Evolutionary conservation across 2,888 invertebrate genomes (phyloP).

Genomic region (Dasysyrphus albostriatus): DNA sequence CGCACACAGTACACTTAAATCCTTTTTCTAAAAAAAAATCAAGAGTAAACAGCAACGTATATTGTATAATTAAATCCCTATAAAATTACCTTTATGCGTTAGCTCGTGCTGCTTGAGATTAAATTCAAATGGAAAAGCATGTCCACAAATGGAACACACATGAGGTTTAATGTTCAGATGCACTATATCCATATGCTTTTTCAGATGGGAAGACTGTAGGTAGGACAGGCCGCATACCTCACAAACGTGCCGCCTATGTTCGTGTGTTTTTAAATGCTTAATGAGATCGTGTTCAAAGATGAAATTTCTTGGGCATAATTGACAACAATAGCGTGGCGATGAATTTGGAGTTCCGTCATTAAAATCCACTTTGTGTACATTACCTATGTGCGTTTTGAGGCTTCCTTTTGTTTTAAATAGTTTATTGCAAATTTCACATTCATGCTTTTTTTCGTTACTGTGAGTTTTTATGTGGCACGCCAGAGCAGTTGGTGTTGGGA

Average conservation of each 20-base stretch:
- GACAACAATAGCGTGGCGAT: constrained; percentile 64
- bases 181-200: constrained; percentile 66
- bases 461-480: constrained; percentile 70
- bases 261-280: constrained; percentile 66
- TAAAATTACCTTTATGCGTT: constrained; percentile 59
- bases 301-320: constrained; percentile 65
- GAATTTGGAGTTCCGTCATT: constrained; percentile 69
- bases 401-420: constrained; percentile 70
- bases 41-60: not conserved
- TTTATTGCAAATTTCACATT: constrained; percentile 70
- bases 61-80: not conserved
- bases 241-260: constrained; percentile 62
- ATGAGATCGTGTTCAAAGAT: constrained; percentile 71
- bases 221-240: constrained; percentile 61
- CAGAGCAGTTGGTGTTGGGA: constrained; percentile 68
- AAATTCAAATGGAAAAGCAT: constrained; percentile 69
- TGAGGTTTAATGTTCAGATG: constrained; percentile 61
- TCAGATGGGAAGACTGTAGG: constrained; percentile 67
- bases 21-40: constrained; percentile 51
- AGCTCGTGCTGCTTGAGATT: constrained; percentile 68
- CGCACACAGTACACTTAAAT: constrained; percentile 66
- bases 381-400: constrained; percentile 64
- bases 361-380: constrained; percentile 70
- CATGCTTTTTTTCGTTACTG: constrained; percentile 67
- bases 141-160: constrained; percentile 58